Conservation (phyloP, 2,888 invertebrate genomes). For the Cabera pusaria region DNA sequence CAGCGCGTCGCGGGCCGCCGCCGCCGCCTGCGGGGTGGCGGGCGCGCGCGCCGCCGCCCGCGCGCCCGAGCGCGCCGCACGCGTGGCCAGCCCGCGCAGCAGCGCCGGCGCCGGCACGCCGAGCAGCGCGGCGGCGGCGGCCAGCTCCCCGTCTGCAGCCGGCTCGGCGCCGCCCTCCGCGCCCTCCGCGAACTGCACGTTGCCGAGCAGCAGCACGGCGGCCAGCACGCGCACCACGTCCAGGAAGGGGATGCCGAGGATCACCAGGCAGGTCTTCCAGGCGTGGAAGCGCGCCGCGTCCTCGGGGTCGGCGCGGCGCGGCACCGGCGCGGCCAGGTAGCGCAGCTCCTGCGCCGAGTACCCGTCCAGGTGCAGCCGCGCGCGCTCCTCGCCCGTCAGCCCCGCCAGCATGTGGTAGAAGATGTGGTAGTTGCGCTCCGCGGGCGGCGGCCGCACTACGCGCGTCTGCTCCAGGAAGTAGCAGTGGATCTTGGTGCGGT, state of each 20-base stretch:
- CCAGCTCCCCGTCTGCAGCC: constrained; percentile 91
- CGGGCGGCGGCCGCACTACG: constrained; percentile 92
- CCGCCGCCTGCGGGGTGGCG: constrained; percentile 90
- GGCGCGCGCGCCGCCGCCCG: constrained; percentile 91
- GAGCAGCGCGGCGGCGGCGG: constrained; percentile 92
- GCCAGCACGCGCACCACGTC: constrained; percentile 96
- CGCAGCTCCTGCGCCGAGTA: constrained; percentile 90
- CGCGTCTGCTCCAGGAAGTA: constrained; percentile 97
- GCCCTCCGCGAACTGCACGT: constrained; percentile 94
- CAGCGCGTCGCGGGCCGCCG: constrained; percentile 93
- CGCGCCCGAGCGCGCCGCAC: constrained; percentile 87
- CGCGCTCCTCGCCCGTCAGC: constrained; percentile 92
- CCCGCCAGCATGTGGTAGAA: constrained; percentile 98
- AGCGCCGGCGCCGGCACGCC: constrained; percentile 88
- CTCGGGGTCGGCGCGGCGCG: constrained; percentile 79
- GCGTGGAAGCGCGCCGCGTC: constrained; percentile 87
- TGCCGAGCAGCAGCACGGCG: constrained; percentile 95
- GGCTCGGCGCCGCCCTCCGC: constrained; percentile 90
- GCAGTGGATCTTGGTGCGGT: constrained; percentile 97
- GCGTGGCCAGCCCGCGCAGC: constrained; percentile 91
- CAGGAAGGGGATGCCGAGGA: constrained; percentile 96
- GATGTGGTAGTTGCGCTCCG: constrained; percentile 97
- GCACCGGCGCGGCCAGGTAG: constrained; percentile 89
- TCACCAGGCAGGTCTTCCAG: constrained; percentile 95
- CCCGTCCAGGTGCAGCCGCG: constrained; percentile 93